A percentile compares a stretch with the other conserved stretches of the same genome.
These are phyloP conservation scores for Microchirus variegatus DNA, from an alignment of 2,797 vertebrate genomes.

Conservation along the genomic window DNA sequence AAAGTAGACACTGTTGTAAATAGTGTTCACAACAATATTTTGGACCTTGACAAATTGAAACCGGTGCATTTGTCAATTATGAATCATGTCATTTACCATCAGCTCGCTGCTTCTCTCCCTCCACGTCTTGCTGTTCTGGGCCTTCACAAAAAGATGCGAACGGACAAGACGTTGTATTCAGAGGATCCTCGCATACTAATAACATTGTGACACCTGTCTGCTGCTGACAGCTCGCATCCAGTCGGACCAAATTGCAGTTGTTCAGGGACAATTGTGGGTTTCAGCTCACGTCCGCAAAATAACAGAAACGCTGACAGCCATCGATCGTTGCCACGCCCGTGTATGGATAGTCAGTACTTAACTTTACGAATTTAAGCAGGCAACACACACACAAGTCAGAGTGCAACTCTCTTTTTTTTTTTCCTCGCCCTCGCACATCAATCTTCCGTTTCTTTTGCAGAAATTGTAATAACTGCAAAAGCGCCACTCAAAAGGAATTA, in stretches of 20 bases:
- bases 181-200: constrained; percentile 27
- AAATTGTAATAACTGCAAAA: neutral
- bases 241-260: constrained; percentile 19
- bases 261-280: constrained; percentile 6
- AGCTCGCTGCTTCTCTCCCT: neutral
- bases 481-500: constrained; percentile 5
- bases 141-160: constrained; percentile 21
- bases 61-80: constrained; percentile 1
- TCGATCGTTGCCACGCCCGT: constrained; percentile 3
- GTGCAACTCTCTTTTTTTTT: neutral
- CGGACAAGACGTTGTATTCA: constrained; percentile 2
- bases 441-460: neutral
- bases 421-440: neutral
- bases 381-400: neutral
- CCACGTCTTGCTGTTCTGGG: neutral
- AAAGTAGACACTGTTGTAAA: neutral
- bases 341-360: constrained; percentile 19
- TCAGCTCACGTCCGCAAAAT: constrained; percentile 8
- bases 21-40: constrained; percentile 7
- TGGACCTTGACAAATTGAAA: constrained; percentile 17
- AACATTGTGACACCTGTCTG: constrained; percentile 39
- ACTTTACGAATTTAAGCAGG: constrained; percentile 21
- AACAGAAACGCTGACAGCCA: constrained; percentile 11
- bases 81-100: constrained; percentile 2
- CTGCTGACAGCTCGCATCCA: constrained; percentile 23